These are phyloP conservation scores for Aptenodytes forsteri DNA, from an alignment of 2,113 vertebrate genomes.

Conservation along the genomic window DNA sequence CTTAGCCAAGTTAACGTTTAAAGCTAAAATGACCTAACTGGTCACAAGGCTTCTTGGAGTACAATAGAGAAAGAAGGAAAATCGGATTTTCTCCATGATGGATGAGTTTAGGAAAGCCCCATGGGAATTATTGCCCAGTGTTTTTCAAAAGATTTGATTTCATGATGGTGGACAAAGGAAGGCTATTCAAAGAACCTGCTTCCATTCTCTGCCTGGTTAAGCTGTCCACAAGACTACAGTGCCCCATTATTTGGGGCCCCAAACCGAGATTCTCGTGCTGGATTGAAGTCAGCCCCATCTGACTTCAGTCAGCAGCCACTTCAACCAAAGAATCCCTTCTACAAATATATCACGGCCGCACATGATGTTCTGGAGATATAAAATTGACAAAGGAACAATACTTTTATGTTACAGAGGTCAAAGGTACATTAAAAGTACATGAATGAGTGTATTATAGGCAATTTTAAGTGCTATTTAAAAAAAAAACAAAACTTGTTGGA, in stretches of 20 bases:
- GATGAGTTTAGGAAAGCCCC: conserved; percentile 29
- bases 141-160: conserved; percentile 57
- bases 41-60: conserved; percentile 32
- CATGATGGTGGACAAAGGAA: conserved; percentile 42
- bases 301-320: conserved; percentile 27
- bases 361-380: background rate
- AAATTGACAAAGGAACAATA: conserved; percentile 2
- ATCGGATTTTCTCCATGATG: conserved; percentile 51
- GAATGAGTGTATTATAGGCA: background rate
- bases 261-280: background rate
- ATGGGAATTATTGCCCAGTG: conserved; percentile 7
- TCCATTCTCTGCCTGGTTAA: background rate
- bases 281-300: conserved; percentile 13
- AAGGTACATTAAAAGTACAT: background rate
- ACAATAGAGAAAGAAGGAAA: conserved; percentile 51
- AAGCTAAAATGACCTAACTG: conserved; percentile 47
- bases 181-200: conserved; percentile 37
- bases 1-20: conserved; percentile 20
- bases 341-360: background rate
- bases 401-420: background rate
- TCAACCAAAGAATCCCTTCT: background rate
- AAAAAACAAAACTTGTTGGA: background rate
- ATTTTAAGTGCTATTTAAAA: background rate
- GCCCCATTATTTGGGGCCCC: background rate
- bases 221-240: conserved; percentile 14